Evolutionary conservation across 1,140 invertebrate species (phyloP).

Genomic region (Coboldia fuscipes): DNA sequence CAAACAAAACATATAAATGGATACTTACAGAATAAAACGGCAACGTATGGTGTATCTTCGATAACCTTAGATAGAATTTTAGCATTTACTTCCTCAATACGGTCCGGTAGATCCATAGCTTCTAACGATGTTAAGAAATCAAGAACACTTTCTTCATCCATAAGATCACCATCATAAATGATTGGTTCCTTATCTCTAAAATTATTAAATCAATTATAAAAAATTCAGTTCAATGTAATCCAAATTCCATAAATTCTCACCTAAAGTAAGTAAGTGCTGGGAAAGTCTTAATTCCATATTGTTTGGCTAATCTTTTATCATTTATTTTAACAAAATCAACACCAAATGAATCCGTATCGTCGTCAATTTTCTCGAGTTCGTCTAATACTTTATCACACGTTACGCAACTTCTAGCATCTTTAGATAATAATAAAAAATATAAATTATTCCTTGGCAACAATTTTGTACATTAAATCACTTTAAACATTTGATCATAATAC

Average conservation of each 20-base stretch:
- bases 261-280: constrained; percentile 86
- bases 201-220: background rate
- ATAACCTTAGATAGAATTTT: constrained; percentile 81
- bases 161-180: constrained; percentile 84
- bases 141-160: constrained; percentile 81
- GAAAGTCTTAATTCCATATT: constrained; percentile 84
- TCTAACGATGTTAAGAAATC: constrained; percentile 85
- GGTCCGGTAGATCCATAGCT: constrained; percentile 84
- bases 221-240: background rate
- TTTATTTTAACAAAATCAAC: constrained; percentile 91
- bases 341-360: constrained; percentile 82
- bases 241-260: constrained; percentile 6
- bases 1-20: constrained; percentile 1
- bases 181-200: constrained; percentile 68
- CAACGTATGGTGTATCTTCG: constrained; percentile 78
- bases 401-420: constrained; percentile 76
- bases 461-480: too few species aligned
- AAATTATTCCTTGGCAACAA: too few species aligned
- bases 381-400: constrained; percentile 78
- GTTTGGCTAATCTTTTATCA: constrained; percentile 84
- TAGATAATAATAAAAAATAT: constrained; percentile 7
- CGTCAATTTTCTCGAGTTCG: constrained; percentile 84
- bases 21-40: constrained; percentile 86
- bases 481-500: too few species aligned
- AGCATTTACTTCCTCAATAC: constrained; percentile 86